phyloP scores from a whole-genome alignment of 2,888 invertebrate species.

The Microctonus brassicae region DNA sequence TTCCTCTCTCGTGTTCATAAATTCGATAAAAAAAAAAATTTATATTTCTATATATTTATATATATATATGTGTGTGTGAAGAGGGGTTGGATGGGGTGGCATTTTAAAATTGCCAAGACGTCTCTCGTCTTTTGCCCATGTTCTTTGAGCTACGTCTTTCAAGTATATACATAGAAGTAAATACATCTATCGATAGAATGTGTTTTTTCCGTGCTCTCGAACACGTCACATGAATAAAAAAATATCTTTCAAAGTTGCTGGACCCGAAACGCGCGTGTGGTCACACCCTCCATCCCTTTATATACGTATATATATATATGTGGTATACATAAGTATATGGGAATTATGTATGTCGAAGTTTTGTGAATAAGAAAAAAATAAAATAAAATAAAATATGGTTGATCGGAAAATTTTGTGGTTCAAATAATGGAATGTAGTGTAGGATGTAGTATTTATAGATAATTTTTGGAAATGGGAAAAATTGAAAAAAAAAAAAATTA shows the following conservation, averaged over 20 bases:
- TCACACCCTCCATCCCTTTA: conserved; percentile 23
- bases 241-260: conserved; percentile 68
- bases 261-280: conserved; percentile 50
- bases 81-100: conserved; percentile 45
- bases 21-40: no score
- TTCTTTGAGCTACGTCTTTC: not conserved
- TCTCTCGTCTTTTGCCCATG: not conserved
- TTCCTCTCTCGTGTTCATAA: not conserved
- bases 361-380: conserved; percentile 33
- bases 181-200: conserved; percentile 58
- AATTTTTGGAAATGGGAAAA: no score
- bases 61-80: conserved; percentile 10
- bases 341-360: conserved; percentile 16
- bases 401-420: not conserved
- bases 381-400: no score
- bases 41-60: not conserved
- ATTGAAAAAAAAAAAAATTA: no score
- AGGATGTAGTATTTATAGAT: no score
- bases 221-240: conserved; percentile 68
- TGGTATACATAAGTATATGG: no score
- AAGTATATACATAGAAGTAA: not conserved
- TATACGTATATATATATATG: not conserved
- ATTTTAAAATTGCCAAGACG: conserved; percentile 54
- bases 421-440: no score
- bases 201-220: conserved; percentile 67